Evolutionary conservation across 2,888 invertebrate genomes (phyloP).

Genomic region (Dryococelus australis): DNA sequence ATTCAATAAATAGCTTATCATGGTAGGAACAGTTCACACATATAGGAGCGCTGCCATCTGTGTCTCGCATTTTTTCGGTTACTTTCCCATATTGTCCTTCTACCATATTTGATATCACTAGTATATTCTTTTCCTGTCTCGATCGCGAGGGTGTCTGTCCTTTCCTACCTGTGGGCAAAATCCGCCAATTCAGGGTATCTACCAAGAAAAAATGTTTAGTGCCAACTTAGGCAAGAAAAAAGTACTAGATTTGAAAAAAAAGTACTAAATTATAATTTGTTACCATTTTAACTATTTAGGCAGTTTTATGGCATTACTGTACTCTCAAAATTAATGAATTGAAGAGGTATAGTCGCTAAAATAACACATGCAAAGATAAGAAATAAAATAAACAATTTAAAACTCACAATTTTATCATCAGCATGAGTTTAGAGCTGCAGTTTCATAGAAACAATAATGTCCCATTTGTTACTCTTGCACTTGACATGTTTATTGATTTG

Average conservation of each 20-base stretch:
- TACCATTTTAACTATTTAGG: not conserved
- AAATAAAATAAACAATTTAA: not conserved
- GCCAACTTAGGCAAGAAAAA: not conserved
- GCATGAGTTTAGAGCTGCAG: not conserved
- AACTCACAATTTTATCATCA: not conserved
- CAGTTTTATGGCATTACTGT: not conserved
- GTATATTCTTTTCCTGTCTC: too few species aligned
- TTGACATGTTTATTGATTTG: not conserved
- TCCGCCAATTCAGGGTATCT: too few species aligned
- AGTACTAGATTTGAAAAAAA: not conserved
- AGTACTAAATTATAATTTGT: not conserved
- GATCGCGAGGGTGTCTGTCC: too few species aligned
- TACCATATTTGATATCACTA: too few species aligned
- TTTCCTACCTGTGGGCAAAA: too few species aligned
- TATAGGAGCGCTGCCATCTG: too few species aligned
- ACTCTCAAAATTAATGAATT: not conserved
- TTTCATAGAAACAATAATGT: not conserved
- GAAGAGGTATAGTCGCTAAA: not conserved
- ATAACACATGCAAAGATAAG: not conserved
- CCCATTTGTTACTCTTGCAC: not conserved
- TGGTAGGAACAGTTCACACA: too few species aligned
- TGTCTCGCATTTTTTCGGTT: too few species aligned
- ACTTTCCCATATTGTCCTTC: too few species aligned
- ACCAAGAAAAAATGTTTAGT: too few species aligned
- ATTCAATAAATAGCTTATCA: too few species aligned